Conservation (phyloP, 2,113 vertebrate genomes). For the Barnardius zonarius region DNA sequence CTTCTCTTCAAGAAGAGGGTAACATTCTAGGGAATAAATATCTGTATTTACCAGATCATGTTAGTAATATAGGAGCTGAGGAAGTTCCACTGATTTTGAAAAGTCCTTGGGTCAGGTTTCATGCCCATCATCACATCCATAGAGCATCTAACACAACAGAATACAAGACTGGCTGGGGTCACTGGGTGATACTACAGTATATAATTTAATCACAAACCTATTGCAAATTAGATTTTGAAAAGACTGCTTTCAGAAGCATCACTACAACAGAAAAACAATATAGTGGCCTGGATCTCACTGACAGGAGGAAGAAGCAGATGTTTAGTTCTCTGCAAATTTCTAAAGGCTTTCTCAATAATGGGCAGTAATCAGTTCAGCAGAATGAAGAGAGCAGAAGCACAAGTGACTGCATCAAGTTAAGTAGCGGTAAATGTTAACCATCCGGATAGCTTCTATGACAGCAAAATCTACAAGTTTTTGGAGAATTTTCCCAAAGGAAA, state of each 20-base stretch:
- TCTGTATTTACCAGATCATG: not conserved
- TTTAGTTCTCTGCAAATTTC: not conserved
- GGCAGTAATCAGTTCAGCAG: not conserved
- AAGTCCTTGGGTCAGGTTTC: not conserved
- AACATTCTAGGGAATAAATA: not conserved
- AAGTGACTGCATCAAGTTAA: not conserved
- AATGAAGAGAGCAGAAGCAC: not conserved
- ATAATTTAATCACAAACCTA: not conserved
- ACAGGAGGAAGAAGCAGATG: not conserved
- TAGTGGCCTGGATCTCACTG: not conserved
- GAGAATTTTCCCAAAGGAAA: not conserved
- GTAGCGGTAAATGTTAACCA: not conserved
- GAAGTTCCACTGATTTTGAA: not conserved
- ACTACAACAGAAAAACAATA: not conserved
- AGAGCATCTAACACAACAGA: not conserved
- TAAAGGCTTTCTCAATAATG: not conserved
- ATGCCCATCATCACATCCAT: accelerated
- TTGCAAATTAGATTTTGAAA: not conserved
- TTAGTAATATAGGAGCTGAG: not conserved
- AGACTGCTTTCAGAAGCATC: not conserved
- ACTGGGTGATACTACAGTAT: not conserved
- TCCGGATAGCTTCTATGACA: not conserved
- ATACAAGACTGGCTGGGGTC: not conserved
- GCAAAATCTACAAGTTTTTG: not conserved
- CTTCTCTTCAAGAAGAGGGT: not conserved